These are phyloP conservation scores for Cyrtodaria siliqua DNA, from an alignment of 2,888 invertebrate genomes.

Conservation along the genomic window DNA sequence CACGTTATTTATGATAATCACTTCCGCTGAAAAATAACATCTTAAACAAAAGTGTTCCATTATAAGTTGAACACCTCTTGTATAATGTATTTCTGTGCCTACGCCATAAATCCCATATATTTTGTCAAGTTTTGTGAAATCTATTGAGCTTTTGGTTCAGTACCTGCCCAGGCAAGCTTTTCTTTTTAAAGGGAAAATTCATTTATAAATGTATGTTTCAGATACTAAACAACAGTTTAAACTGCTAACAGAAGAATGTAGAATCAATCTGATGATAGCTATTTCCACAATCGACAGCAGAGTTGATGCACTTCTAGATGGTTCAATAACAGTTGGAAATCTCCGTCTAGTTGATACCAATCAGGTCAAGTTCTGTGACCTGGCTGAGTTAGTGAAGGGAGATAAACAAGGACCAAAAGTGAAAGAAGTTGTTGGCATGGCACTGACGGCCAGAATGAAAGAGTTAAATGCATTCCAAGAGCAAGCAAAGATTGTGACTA, in stretches of 20 bases:
- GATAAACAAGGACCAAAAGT: background rate
- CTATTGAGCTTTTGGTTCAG: constrained; percentile 17
- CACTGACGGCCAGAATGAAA: constrained; percentile 15
- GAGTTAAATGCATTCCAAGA: constrained; percentile 30
- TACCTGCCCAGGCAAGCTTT: no score
- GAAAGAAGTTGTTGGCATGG: background rate
- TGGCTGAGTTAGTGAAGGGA: constrained; percentile 13
- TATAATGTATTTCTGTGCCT: no score
- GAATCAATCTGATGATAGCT: constrained; percentile 3
- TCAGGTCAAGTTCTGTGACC: constrained; percentile 30
- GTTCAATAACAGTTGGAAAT: constrained; percentile 27
- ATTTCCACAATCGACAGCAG: constrained; percentile 33
- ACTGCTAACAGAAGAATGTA: constrained; percentile 30
- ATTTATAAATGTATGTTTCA: no score
- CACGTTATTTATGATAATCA: no score
- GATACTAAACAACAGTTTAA: constrained; percentile 2
- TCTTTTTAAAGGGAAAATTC: no score
- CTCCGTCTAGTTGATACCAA: constrained; percentile 19
- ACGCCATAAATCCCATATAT: no score
- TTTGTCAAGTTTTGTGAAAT: no score
- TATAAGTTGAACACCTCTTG: no score
- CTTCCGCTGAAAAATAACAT: no score
- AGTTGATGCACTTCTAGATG: constrained; percentile 14
- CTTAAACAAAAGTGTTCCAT: no score
- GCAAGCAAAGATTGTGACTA: constrained; percentile 26